These are phyloP conservation scores for Vanessa cardui DNA, from an alignment of 2,888 invertebrate species.

Conservation along the genomic window DNA sequence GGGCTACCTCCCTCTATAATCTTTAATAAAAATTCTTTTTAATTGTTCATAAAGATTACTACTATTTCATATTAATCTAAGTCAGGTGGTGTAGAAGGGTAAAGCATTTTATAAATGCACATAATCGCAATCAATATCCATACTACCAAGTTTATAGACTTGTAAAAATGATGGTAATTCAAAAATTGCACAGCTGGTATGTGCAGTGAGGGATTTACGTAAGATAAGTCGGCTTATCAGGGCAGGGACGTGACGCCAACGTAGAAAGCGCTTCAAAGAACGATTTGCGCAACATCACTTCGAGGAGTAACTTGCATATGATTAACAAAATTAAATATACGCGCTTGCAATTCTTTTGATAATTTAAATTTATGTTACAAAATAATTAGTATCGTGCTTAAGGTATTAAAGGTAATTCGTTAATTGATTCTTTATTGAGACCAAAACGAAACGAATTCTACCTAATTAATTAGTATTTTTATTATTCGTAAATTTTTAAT, in stretches of 20 bases:
- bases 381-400: constrained; percentile 5
- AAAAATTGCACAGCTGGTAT: constrained; percentile 38
- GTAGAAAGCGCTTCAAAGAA: constrained; percentile 76
- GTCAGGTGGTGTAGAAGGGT: too few species aligned
- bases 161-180: constrained; percentile 30
- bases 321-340: constrained; percentile 51
- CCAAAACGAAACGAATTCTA: not conserved
- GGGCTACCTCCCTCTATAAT: too few species aligned
- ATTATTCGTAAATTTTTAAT: not conserved
- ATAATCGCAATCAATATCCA: not conserved
- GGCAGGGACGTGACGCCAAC: constrained; percentile 62
- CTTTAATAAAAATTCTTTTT: too few species aligned
- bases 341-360: constrained; percentile 28
- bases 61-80: too few species aligned
- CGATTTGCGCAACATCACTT: constrained; percentile 63
- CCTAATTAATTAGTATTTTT: constrained; percentile 1
- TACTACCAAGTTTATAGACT: constrained; percentile 1
- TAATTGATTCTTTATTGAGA: not conserved
- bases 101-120: not conserved
- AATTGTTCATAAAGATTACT: too few species aligned
- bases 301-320: constrained; percentile 59
- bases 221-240: constrained; percentile 60
- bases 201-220: constrained; percentile 63
- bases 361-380: constrained; percentile 26
- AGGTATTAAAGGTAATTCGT: not conserved